A percentile compares a stretch with the other conserved stretches of the same genome.
Evolutionary conservation across 2,113 vertebrate genomes (phyloP).

Genomic region (Cyphomyrus discorhynchus): DNA sequence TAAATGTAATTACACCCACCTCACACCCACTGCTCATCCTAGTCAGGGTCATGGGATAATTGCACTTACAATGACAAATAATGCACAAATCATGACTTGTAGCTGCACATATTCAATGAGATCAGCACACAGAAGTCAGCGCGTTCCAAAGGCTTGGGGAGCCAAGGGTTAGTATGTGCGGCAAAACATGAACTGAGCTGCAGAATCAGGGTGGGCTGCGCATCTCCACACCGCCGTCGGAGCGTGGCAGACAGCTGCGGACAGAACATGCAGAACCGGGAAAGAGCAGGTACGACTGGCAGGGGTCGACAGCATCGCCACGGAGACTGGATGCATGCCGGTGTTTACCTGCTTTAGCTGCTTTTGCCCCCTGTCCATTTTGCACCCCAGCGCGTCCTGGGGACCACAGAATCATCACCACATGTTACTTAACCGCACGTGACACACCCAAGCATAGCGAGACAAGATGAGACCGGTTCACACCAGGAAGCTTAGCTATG

Average conservation of each 20-base stretch:
- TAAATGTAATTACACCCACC: neutral
- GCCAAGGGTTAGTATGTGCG: neutral
- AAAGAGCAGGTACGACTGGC: neutral
- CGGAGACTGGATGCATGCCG: neutral
- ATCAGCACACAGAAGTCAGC: neutral
- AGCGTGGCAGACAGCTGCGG: neutral
- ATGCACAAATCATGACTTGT: neutral
- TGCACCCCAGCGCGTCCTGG: neutral
- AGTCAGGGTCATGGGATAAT: neutral
- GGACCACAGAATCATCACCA: conserved; percentile 19
- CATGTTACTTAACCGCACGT: neutral
- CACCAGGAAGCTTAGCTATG: neutral
- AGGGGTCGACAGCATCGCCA: neutral
- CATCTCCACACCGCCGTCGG: neutral
- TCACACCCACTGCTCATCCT: neutral
- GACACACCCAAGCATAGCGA: neutral
- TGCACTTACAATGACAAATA: neutral
- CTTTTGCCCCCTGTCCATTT: conserved; percentile 7
- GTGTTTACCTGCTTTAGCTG: neutral
- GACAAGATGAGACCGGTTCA: neutral
- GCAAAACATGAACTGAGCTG: neutral
- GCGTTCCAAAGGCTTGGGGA: neutral
- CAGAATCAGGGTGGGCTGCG: neutral
- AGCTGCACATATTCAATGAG: neutral
- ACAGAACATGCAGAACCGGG: neutral